These are phyloP conservation scores for Hetaerina titia DNA, from an alignment of 2,888 invertebrate genomes.

Conservation along the genomic window DNA sequence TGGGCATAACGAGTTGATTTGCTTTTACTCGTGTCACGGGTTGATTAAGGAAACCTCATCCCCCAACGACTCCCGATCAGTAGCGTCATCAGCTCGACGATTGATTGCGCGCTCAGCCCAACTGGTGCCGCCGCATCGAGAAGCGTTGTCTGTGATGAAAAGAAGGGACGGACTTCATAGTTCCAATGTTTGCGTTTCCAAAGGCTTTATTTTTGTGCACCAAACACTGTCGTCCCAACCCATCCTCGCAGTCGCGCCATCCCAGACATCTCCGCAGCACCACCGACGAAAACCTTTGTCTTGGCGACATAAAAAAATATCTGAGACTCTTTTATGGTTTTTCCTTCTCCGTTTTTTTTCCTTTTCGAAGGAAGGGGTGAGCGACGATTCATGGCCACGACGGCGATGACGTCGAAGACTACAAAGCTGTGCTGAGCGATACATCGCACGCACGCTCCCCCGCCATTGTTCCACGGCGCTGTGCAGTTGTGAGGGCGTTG, in stretches of 20 bases:
- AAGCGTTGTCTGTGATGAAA: background rate
- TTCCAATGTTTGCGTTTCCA: background rate
- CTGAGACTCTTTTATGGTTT: background rate
- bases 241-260: background rate
- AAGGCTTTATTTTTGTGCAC: background rate
- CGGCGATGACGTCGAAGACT: background rate
- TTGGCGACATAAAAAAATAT: background rate
- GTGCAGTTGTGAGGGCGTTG: background rate
- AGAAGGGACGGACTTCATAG: background rate
- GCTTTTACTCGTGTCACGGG: too few species aligned
- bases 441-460: constrained; percentile 42
- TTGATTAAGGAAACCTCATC: too few species aligned
- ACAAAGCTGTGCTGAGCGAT: constrained; percentile 33
- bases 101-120: background rate
- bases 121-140: background rate
- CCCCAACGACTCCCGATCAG: too few species aligned
- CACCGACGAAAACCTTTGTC: constrained; percentile 14
- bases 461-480: constrained; percentile 25
- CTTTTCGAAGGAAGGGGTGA: background rate
- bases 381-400: background rate
- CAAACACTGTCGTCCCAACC: background rate
- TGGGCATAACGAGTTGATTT: too few species aligned
- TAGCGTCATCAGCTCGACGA: background rate
- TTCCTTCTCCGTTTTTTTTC: background rate
- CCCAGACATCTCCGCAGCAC: background rate